These are phyloP conservation scores for Ciona savignyi DNA, from an alignment of 23 tunicate species.

Conservation along the genomic window DNA sequence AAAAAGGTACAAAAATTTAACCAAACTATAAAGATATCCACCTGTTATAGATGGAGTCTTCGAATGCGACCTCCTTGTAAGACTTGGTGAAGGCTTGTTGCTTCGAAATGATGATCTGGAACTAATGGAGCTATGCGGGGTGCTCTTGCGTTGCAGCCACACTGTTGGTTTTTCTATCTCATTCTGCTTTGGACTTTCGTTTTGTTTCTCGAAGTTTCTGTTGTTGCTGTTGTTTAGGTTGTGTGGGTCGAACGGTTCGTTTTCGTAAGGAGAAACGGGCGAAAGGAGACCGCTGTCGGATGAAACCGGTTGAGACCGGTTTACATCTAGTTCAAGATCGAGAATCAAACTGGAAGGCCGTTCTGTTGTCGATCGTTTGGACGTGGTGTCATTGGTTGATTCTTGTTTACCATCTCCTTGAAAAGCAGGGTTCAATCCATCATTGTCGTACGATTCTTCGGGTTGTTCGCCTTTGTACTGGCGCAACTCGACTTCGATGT, in stretches of 20 bases:
- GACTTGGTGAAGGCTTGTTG: neutral
- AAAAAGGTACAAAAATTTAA: no score
- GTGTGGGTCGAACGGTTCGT: neutral
- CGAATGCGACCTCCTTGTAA: neutral
- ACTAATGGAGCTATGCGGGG: neutral
- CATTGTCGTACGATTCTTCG: neutral
- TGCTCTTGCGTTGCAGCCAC: neutral
- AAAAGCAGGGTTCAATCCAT: neutral
- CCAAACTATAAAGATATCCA: no score
- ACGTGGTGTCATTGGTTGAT: neutral
- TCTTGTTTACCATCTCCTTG: no score
- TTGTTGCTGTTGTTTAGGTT: neutral
- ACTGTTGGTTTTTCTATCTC: neutral
- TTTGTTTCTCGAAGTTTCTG: neutral
- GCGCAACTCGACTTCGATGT: constrained; percentile 37
- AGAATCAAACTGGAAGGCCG: constrained; percentile 26
- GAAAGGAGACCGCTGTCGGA: neutral
- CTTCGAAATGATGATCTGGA: neutral
- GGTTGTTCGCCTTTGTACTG: neutral
- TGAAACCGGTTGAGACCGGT: neutral
- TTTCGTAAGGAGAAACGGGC: neutral
- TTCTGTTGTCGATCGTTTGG: neutral
- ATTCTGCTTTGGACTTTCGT: neutral
- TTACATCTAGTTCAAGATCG: neutral
- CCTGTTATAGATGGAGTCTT: neutral